Evolutionary conservation across 2,888 invertebrate species (phyloP), one percentile per base, ranked within the genome.

Genomic region (Caenorhabditis drosophilae): DNA sequence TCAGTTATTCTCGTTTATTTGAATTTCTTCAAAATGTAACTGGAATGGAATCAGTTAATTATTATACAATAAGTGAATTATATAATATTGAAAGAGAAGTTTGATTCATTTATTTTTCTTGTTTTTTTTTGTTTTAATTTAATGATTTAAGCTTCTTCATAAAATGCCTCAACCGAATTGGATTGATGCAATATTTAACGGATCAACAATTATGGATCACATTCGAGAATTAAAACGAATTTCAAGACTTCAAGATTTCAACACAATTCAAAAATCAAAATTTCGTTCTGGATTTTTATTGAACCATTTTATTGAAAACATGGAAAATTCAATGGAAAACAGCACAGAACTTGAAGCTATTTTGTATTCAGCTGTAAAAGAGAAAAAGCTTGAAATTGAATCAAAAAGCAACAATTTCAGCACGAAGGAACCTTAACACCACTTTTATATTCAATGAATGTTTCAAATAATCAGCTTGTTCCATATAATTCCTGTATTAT

Each of bases 11-110:
- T 4, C 2, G 15, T 35, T 20, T 64, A 47, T 64, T 64, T 58
- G 54, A 36, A 20, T 59, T 51, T 53, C 48, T 64, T n/a, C 54
- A 55, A 47, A 59, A 58, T 42, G 45, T 38, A 0, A 66, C 69
- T 12, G 69, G 69, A 44, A 66, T 69, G 52, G 56, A 52, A 34
- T 36, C 38, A 2, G 51, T 73, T 12, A 49, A 54, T 26, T 64
- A 68, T 34, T 53, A 47, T 42, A 72, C 72, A 42, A 68, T 72
- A 25, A 67, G 69, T 26, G 59, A 68, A 18, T 38, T 75, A 2
- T 66, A 72, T 55, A 68, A 72, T 40, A 70, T 75, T 26, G 50
- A 50, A 12, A 63, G 68, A 62, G 75, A 75, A 54, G 73, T 71
- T n/a, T n/a, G n/a, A n/a, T n/a, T n/a, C n/a, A 53, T 52, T n/a